A percentile compares a stretch with the other conserved stretches of the same genome.
These are phyloP conservation scores for Acleris sparsana DNA, from an alignment of 2,888 invertebrate species.

Conservation along the genomic window DNA sequence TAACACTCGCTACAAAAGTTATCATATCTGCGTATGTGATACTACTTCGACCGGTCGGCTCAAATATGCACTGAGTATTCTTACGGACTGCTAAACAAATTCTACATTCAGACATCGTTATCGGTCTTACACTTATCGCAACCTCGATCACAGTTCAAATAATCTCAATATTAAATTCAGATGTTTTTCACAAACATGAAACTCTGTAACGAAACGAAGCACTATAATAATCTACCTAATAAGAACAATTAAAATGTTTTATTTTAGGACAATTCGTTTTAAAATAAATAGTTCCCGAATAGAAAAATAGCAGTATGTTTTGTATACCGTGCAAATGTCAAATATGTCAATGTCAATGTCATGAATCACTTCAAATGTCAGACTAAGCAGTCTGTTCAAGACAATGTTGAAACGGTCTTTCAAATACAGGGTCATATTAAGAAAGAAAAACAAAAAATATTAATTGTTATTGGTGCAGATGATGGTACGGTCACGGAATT, in stretches of 20 bases:
- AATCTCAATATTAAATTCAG: background rate
- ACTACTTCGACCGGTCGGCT: slow-evolving; percentile 40
- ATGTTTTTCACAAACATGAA: background rate
- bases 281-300: background rate
- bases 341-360: slow-evolving; percentile 7
- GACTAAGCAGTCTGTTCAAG: background rate
- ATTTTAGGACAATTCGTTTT: no score
- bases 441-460: no score
- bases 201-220: background rate
- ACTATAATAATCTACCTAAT: background rate
- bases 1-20: slow-evolving; percentile 51
- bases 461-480: no score
- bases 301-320: background rate
- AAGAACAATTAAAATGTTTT: no score
- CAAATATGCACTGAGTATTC: slow-evolving; percentile 49
- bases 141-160: no score
- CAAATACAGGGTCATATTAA: no score
- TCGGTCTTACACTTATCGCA: background rate
- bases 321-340: slow-evolving; percentile 12
- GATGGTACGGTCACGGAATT: no score
- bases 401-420: background rate
- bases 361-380: background rate
- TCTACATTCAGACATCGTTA: slow-evolving; percentile 57
- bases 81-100: slow-evolving; percentile 55
- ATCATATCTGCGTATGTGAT: slow-evolving; percentile 55